A percentile compares a stretch with the other conserved stretches of the same genome.
Evolutionary conservation across 2,888 invertebrate species (phyloP).

Genomic region (Muschampia plurimacula): DNA sequence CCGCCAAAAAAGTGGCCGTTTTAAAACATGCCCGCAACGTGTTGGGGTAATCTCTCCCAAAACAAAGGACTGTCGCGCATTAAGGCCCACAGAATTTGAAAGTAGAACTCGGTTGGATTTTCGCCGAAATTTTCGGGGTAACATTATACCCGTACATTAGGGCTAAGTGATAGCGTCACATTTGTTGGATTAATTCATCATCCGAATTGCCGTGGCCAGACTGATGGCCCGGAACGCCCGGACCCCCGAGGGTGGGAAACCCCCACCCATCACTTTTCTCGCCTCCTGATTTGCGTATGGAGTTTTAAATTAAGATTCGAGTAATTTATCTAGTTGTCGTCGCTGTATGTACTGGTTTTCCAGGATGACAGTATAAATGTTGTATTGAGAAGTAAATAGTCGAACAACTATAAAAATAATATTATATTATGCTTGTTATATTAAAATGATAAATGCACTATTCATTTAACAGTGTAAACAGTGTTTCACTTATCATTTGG

Average conservation of each 20-base stretch:
- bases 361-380: too few relatives aligned
- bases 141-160: constrained; percentile 85
- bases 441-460: too few relatives aligned
- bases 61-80: constrained; percentile 39
- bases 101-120: constrained; percentile 40
- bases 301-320: constrained; percentile 61
- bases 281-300: constrained; percentile 67
- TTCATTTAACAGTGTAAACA: too few relatives aligned
- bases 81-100: constrained; percentile 40
- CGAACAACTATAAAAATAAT: too few relatives aligned
- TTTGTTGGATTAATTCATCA: constrained; percentile 86
- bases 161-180: constrained; percentile 86
- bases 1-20: constrained; percentile 30
- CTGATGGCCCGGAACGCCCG: constrained; percentile 81
- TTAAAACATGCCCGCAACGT: constrained; percentile 27
- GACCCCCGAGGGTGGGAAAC: constrained; percentile 46
- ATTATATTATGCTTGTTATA: too few relatives aligned
- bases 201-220: constrained; percentile 86
- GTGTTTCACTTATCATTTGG: too few relatives aligned
- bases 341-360: not conserved
- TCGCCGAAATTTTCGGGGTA: constrained; percentile 73
- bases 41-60: constrained; percentile 34
- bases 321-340: constrained; percentile 20
- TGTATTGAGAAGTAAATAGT: too few relatives aligned
- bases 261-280: constrained; percentile 59